A percentile compares a stretch with the other conserved stretches of the same genome.
These are phyloP conservation scores for Schizopygopsis malacanthus DNA, from an alignment of 2,797 vertebrate genomes.

Conservation along the genomic window DNA sequence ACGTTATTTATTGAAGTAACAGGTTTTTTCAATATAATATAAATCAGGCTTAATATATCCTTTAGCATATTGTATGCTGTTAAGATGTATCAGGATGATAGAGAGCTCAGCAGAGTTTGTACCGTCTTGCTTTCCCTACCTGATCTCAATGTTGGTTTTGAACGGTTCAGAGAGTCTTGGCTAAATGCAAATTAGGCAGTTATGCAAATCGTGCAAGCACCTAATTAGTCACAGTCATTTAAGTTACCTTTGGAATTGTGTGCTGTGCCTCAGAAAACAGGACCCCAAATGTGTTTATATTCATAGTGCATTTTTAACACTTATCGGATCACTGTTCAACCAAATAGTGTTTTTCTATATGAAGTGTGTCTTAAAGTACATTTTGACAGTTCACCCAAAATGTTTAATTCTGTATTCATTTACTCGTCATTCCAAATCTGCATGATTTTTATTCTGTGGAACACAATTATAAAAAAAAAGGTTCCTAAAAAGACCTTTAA, in stretches of 20 bases:
- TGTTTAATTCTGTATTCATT: not conserved
- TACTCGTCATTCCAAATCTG: not conserved
- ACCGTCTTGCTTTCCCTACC: not conserved
- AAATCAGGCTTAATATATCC: not conserved
- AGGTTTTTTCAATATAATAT: not conserved
- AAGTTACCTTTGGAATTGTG: conserved; percentile 25
- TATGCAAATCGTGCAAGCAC: conserved; percentile 31
- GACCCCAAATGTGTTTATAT: conserved; percentile 30
- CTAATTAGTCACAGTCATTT: conserved; percentile 45
- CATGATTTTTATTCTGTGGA: not conserved
- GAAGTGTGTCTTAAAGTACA: not conserved
- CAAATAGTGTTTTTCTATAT: not conserved
- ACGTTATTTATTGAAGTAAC: not conserved
- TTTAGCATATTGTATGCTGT: not conserved
- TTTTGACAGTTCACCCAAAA: not conserved
- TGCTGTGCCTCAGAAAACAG: not conserved
- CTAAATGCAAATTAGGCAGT: conserved; percentile 44
- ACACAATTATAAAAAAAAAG: too few relatives aligned
- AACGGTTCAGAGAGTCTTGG: not conserved
- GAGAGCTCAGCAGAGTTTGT: not conserved
- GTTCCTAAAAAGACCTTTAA: not conserved
- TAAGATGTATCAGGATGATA: not conserved
- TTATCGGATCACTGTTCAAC: not conserved
- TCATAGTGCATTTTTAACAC: conserved; percentile 17
- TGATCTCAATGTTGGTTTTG: conserved; percentile 18